phyloP scores from a whole-genome alignment of 2,888 invertebrate genomes.

The Axea sp. region DNA sequence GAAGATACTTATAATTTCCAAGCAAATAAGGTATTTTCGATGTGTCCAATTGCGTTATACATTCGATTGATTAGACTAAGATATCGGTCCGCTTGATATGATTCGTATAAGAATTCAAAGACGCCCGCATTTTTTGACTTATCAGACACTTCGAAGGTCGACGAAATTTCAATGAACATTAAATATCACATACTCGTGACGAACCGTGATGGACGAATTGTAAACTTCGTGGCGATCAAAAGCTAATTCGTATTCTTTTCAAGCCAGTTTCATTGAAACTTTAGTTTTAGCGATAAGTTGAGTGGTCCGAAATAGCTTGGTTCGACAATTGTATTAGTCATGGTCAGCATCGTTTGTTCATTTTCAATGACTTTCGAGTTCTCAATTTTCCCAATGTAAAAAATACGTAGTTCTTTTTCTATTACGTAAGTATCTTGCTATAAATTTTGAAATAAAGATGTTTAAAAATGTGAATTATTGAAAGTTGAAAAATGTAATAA shows the following conservation, averaged over 20 bases:
- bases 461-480: no score
- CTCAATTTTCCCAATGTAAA: no score
- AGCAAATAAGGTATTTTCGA: constrained; percentile 52
- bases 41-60: constrained; percentile 52
- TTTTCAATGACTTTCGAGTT: no score
- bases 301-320: constrained; percentile 53
- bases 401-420: no score
- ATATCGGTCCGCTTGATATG: constrained; percentile 54
- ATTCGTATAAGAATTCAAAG: constrained; percentile 41
- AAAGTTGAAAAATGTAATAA: no score
- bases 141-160: constrained; percentile 57
- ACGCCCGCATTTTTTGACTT: constrained; percentile 51
- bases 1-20: constrained; percentile 38
- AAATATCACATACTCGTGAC: constrained; percentile 14
- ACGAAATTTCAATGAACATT: constrained; percentile 38
- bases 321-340: constrained; percentile 37
- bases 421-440: no score
- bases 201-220: constrained; percentile 29
- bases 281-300: constrained; percentile 57
- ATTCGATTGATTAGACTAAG: constrained; percentile 42
- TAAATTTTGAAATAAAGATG: no score
- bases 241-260: constrained; percentile 73
- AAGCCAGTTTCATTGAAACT: constrained; percentile 66
- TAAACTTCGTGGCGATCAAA: constrained; percentile 65
- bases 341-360: constrained; percentile 33